Percentiles rank a stretch among this genome's conserved stretches.
phyloP scores from a whole-genome alignment of 2,113 vertebrate genomes.

The Empidonax traillii region DNA sequence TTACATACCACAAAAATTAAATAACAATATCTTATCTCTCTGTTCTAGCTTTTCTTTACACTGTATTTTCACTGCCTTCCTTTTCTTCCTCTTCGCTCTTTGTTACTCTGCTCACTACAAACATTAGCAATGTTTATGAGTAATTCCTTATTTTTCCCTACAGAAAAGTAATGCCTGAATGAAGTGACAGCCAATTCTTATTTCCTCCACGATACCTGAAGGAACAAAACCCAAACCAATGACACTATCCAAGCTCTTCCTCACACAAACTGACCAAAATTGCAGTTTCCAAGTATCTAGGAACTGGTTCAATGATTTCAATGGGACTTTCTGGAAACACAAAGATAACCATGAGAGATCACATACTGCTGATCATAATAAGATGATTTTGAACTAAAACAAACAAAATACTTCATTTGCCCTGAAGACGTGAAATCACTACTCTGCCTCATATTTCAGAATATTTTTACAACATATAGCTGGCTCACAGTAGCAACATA shows the following conservation, averaged over 20 bases:
- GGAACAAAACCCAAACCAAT: neutral
- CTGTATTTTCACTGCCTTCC: neutral
- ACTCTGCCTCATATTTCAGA: neutral
- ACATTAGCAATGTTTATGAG: neutral
- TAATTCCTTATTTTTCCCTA: neutral
- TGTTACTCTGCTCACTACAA: neutral
- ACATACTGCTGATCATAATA: neutral
- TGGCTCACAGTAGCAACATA: neutral
- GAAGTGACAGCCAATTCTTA: neutral
- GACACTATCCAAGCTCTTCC: neutral
- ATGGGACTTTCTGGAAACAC: neutral
- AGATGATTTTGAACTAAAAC: neutral
- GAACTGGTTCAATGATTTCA: neutral
- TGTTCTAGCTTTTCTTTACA: neutral
- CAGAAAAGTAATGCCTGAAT: neutral
- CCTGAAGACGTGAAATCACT: neutral
- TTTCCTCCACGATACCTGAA: neutral
- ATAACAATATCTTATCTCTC: neutral
- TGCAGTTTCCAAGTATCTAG: neutral
- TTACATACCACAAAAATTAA: neutral
- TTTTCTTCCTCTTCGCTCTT: neutral
- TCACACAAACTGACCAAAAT: neutral
- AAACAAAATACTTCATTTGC: neutral
- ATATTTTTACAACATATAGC: neutral
- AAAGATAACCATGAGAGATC: neutral